A percentile compares a stretch with the other conserved stretches of the same genome.
Conservation (phyloP, 2,113 vertebrate species). For the Lethenteron camtschaticum region DNA sequence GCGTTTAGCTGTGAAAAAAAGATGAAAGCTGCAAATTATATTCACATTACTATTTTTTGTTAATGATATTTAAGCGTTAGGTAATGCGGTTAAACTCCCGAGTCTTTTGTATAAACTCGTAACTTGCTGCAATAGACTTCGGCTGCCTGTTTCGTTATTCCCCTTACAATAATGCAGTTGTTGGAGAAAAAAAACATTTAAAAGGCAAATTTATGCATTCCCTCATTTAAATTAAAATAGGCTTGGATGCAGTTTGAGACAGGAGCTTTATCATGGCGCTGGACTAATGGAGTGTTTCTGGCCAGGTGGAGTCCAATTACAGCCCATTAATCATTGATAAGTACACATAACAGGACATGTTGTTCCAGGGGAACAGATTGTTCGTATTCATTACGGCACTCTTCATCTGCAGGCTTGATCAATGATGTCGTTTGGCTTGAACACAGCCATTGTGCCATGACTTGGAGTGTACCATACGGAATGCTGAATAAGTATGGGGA, state of each 20-base stretch:
- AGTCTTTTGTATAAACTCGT: too few species aligned
- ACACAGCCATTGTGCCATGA: background rate
- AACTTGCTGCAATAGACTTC: too few species aligned
- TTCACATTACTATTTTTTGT: background rate
- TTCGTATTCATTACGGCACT: background rate
- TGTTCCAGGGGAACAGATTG: constrained; percentile 3
- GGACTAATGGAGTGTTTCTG: too few species aligned
- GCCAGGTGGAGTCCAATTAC: background rate
- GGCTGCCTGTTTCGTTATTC: background rate
- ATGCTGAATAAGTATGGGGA: too few species aligned
- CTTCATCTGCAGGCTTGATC: constrained; percentile 5
- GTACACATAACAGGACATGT: background rate
- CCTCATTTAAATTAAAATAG: too few species aligned
- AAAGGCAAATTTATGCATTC: too few species aligned
- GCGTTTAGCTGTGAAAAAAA: background rate
- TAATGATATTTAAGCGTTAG: background rate
- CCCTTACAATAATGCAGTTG: background rate
- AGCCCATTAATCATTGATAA: constrained; percentile 1
- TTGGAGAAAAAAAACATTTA: too few species aligned
- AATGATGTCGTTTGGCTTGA: constrained; percentile 5
- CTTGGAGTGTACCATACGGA: too few species aligned
- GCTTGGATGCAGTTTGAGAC: too few species aligned
- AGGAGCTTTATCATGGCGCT: too few species aligned
- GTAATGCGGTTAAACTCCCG: too few species aligned
- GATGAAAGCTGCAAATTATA: background rate